These are phyloP conservation scores for Archips xylosteana DNA, from an alignment of 2,888 invertebrate genomes.

Conservation along the genomic window DNA sequence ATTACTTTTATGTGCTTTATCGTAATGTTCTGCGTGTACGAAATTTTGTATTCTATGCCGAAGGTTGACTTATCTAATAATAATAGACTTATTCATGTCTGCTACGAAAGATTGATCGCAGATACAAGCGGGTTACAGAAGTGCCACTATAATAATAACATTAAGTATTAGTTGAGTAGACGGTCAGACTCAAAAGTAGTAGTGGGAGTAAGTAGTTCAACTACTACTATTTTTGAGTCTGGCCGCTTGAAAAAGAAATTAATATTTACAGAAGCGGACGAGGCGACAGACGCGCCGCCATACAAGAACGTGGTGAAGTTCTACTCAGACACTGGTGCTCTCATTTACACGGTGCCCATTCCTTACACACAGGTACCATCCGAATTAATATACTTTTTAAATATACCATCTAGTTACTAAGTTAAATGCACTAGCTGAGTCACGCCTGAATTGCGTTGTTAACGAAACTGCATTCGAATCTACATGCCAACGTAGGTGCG, in stretches of 20 bases:
- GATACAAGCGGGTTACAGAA: no score
- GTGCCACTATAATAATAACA: no score
- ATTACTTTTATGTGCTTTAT: conserved; percentile 1
- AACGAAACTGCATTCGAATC: not conserved
- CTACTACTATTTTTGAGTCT: not conserved
- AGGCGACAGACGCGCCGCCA: conserved; percentile 73
- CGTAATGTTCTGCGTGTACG: no score
- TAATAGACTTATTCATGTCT: no score
- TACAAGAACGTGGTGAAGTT: conserved; percentile 95
- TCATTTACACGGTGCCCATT: conserved; percentile 92
- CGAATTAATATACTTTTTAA: not conserved
- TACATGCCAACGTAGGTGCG: not conserved
- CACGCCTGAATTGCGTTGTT: not conserved
- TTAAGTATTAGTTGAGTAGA: no score
- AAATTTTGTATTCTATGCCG: no score
- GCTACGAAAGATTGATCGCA: no score
- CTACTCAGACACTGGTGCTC: conserved; percentile 93
- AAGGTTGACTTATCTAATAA: no score
- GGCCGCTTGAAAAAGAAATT: not conserved
- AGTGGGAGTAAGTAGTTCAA: no score
- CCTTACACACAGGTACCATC: conserved; percentile 90
- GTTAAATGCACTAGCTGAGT: not conserved
- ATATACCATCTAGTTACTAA: not conserved
- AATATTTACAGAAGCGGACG: conserved; percentile 64
- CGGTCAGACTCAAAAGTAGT: no score